Evolutionary conservation across 2,113 vertebrate genomes (phyloP).

Genomic region (Tringa solitaria): DNA sequence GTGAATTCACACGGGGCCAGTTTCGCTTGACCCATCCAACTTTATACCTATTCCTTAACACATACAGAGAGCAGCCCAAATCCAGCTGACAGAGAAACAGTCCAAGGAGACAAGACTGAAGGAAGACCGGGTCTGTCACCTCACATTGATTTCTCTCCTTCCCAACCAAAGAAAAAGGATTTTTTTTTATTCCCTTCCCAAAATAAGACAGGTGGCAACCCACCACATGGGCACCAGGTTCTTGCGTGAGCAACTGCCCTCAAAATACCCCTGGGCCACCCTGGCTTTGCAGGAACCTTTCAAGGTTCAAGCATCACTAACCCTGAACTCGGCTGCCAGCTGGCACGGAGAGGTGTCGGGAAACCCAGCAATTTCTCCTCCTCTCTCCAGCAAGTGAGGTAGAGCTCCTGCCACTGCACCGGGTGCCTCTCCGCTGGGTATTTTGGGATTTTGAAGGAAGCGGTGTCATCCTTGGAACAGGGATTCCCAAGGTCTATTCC

Average conservation of each 20-base stretch:
- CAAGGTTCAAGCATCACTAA: neutral
- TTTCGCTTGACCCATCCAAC: neutral
- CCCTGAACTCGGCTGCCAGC: neutral
- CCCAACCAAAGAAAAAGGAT: neutral
- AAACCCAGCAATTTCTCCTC: neutral
- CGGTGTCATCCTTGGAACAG: neutral
- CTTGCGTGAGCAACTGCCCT: neutral
- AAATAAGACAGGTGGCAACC: neutral
- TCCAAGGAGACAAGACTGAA: neutral
- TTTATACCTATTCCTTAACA: neutral
- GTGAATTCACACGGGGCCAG: neutral
- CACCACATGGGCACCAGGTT: neutral
- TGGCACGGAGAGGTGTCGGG: neutral
- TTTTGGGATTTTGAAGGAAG: slow-evolving; percentile 22
- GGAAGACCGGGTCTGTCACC: neutral
- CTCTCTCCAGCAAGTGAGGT: neutral
- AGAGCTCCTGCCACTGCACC: neutral
- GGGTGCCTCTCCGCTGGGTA: neutral
- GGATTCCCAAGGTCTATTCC: slow-evolving; percentile 39
- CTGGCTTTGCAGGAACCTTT: neutral
- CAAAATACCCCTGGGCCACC: neutral
- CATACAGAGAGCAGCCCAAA: neutral
- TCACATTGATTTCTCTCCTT: neutral
- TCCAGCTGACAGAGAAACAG: neutral
- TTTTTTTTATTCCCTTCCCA: neutral